Conservation (phyloP, 2,888 invertebrate species). For the Mellilla xanthometata region DNA sequence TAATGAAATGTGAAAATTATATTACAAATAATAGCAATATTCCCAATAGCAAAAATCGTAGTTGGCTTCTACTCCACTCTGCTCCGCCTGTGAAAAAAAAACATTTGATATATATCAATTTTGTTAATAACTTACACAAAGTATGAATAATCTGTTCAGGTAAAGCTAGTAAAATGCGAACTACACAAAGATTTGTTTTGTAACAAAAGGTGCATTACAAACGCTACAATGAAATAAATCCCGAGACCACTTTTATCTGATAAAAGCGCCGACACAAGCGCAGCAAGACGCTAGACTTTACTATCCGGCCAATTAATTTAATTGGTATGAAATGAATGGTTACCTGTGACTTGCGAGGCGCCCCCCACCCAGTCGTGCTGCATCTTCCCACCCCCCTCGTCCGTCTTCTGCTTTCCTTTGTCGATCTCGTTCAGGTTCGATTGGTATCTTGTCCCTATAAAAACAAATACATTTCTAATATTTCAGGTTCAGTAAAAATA, state of each 20-base stretch:
- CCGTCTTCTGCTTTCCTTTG: slow-evolving; percentile 90
- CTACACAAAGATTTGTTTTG: too few species aligned
- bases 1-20: slow-evolving; percentile 7
- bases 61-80: slow-evolving; percentile 60
- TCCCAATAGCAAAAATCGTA: slow-evolving; percentile 44
- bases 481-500: slow-evolving; percentile 31
- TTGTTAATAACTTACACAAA: neutral
- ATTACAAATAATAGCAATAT: slow-evolving; percentile 39
- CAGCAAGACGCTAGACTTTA: neutral
- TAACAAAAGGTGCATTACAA: too few species aligned
- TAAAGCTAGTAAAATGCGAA: too few species aligned
- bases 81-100: slow-evolving; percentile 57
- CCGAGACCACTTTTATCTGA: neutral
- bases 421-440: slow-evolving; percentile 90
- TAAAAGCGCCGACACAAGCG: neutral
- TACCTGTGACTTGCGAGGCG: slow-evolving; percentile 75
- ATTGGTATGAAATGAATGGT: slow-evolving; percentile 14
- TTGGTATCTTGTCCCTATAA: slow-evolving; percentile 88
- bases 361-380: slow-evolving; percentile 81
- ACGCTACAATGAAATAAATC: too few species aligned
- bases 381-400: slow-evolving; percentile 81
- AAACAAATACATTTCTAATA: slow-evolving; percentile 37
- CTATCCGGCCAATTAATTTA: slow-evolving; percentile 11
- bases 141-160: too few species aligned
- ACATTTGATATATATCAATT: slow-evolving; percentile 3